Evolutionary conservation across 2,888 invertebrate species (phyloP).

Genomic region (Hetaerina titia): DNA sequence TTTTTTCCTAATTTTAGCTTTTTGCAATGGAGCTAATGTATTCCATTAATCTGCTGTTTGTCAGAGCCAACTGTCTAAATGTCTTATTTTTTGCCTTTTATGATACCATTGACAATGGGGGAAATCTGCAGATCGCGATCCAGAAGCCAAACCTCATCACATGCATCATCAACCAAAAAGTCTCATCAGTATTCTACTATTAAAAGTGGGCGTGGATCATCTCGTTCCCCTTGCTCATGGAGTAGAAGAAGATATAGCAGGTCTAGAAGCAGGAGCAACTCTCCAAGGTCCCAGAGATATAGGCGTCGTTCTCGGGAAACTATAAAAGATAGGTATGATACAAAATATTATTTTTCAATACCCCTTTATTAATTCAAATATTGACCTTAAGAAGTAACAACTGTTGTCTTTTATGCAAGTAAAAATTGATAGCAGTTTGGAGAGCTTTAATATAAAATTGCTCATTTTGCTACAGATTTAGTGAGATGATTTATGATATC

Average conservation of each 20-base stretch:
- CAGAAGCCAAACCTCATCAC: conserved; percentile 61
- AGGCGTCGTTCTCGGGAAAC: conserved; percentile 40
- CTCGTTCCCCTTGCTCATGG: conserved; percentile 47
- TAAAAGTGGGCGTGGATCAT: conserved; percentile 55
- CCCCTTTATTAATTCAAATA: neutral
- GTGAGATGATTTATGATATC: too few relatives aligned
- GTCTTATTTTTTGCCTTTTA: conserved; percentile 21
- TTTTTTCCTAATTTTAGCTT: neutral
- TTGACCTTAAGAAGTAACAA: too few relatives aligned
- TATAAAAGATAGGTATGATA: conserved; percentile 18
- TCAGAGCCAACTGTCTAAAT: neutral
- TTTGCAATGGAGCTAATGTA: neutral
- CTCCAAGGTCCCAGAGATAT: conserved; percentile 48
- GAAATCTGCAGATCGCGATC: conserved; percentile 45
- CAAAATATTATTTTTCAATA: neutral
- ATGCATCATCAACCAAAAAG: conserved; percentile 53
- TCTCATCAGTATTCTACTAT: conserved; percentile 48
- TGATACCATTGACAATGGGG: conserved; percentile 20
- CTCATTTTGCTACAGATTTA: too few relatives aligned
- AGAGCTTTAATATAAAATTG: too few relatives aligned
- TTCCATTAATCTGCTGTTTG: neutral
- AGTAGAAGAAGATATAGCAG: conserved; percentile 42
- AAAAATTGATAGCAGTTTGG: too few relatives aligned
- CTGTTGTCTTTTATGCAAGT: too few relatives aligned
- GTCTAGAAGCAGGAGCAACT: conserved; percentile 30